phyloP scores from a whole-genome alignment of 35 echinoderm and acorn worm species.

The Ophiothrix spiculata region DNA sequence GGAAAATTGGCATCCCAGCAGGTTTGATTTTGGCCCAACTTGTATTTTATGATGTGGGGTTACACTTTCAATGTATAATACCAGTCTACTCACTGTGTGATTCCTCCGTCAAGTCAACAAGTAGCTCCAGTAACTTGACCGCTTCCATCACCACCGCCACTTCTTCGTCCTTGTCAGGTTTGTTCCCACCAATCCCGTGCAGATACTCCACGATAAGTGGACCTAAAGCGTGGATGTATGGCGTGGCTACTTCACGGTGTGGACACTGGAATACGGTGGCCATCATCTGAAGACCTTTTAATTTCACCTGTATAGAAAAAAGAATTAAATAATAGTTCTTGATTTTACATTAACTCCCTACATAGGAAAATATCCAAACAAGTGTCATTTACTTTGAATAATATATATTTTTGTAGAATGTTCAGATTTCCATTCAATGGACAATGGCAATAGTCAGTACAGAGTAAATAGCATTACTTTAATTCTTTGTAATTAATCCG shows the following conservation, averaged over 20 bases:
- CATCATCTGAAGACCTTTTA: slow-evolving; percentile 85
- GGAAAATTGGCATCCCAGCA: no score
- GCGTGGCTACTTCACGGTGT: slow-evolving; percentile 74
- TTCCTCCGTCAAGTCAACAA: slow-evolving; percentile 88
- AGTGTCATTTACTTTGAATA: no score
- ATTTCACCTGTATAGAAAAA: slow-evolving; percentile 60
- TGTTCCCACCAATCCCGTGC: slow-evolving; percentile 60
- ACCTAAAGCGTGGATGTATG: slow-evolving; percentile 90
- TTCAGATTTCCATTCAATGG: no score
- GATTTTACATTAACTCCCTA: no score
- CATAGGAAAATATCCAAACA: no score
- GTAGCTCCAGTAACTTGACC: slow-evolving; percentile 71
- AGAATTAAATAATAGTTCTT: not conserved
- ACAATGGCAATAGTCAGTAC: no score
- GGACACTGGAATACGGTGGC: slow-evolving; percentile 86
- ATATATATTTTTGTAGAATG: no score
- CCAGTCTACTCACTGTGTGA: slow-evolving; percentile 68
- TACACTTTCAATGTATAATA: not conserved
- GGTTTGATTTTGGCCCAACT: no score
- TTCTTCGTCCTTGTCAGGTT: slow-evolving; percentile 70
- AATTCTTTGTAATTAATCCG: no score
- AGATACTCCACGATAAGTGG: slow-evolving; percentile 86
- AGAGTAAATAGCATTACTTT: no score
- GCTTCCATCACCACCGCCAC: slow-evolving; percentile 86
- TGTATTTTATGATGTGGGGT: no score